Evolutionary conservation across 2,797 vertebrate genomes (phyloP).

Genomic region (Borostomias antarcticus): DNA sequence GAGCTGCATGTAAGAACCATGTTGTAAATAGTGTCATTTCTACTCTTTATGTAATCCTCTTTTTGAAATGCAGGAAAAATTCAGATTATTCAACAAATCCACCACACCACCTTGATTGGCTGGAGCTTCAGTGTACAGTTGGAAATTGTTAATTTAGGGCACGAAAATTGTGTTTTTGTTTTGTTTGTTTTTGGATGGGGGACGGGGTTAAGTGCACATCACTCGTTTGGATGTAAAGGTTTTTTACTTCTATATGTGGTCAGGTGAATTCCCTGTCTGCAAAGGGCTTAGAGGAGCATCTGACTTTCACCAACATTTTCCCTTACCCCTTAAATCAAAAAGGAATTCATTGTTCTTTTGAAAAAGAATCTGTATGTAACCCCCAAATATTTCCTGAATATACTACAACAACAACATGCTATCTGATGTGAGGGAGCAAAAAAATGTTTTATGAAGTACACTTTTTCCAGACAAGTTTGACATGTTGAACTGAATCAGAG

Average conservation of each 20-base stretch:
- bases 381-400: constrained; percentile 52
- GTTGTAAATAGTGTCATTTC: constrained; percentile 83
- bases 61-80: constrained; percentile 71
- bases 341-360: constrained; percentile 63
- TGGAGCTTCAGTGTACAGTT: constrained; percentile 64
- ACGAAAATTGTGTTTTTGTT: constrained; percentile 35
- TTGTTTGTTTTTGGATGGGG: constrained; percentile 40
- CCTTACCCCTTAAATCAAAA: constrained; percentile 52
- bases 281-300: constrained; percentile 66
- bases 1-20: constrained; percentile 81
- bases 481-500: constrained; percentile 82
- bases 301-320: constrained; percentile 50
- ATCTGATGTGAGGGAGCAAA: constrained; percentile 40
- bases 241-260: constrained; percentile 43
- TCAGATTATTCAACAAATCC: constrained; percentile 49
- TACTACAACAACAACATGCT: constrained; percentile 50
- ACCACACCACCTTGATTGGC: constrained; percentile 55
- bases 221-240: constrained; percentile 50
- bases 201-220: constrained; percentile 46
- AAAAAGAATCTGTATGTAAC: constrained; percentile 58
- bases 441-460: constrained; percentile 57
- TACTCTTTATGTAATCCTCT: constrained; percentile 72
- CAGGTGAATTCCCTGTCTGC: constrained; percentile 50
- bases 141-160: constrained; percentile 44
- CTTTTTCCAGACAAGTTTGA: constrained; percentile 82